A percentile compares a stretch with the other conserved stretches of the same genome.
Conservation (phyloP, 1,140 invertebrate genomes). For the Magallana ariakensis region DNA sequence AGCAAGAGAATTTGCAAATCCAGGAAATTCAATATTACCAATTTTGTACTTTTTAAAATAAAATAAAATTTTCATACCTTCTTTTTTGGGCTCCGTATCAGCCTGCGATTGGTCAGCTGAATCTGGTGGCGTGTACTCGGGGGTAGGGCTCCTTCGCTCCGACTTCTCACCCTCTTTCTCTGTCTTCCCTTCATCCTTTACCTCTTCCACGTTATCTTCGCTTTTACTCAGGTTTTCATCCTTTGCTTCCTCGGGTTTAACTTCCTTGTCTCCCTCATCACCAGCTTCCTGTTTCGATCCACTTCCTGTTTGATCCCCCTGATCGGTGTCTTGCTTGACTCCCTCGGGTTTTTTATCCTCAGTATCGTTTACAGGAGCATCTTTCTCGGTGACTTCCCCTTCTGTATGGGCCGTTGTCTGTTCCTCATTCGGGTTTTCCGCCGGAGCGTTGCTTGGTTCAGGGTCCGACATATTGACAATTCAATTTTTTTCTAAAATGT, state of each 20-base stretch:
- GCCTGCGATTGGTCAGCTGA: neutral
- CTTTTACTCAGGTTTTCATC: neutral
- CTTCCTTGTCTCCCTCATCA: neutral
- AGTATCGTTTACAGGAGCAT: neutral
- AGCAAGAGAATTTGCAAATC: too few species aligned
- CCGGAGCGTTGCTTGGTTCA: neutral
- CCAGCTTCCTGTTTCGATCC: neutral
- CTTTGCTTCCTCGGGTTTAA: neutral
- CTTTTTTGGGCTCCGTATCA: neutral
- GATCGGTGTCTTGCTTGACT: too few species aligned
- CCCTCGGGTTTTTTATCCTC: neutral
- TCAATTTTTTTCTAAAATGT: too few species aligned
- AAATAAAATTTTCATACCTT: neutral
- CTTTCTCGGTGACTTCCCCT: neutral
- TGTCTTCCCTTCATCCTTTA: neutral
- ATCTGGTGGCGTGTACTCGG: neutral
- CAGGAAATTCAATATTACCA: too few species aligned
- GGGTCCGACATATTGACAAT: neutral
- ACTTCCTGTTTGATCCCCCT: neutral
- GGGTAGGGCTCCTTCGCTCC: neutral
- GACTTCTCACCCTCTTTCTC: neutral
- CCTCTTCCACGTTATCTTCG: neutral
- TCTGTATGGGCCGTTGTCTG: neutral
- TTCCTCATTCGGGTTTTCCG: neutral
- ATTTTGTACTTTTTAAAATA: too few species aligned